phyloP scores from a whole-genome alignment of 2,113 vertebrate genomes.

The Podarcis raffonei region DNA sequence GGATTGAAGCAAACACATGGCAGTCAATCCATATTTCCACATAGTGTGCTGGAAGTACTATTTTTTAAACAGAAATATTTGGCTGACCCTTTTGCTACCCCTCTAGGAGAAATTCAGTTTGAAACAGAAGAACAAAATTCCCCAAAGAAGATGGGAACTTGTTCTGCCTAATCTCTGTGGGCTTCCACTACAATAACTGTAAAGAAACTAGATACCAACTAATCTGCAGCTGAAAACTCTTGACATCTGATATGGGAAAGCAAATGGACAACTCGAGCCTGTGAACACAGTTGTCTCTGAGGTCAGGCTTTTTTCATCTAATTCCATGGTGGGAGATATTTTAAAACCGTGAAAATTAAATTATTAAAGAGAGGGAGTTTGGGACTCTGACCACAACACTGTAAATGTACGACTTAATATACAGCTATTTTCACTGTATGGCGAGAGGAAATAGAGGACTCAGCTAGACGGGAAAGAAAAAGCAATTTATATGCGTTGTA shows the following conservation, averaged over 20 bases:
- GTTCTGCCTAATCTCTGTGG: neutral
- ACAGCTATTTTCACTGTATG: neutral
- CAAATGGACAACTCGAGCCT: neutral
- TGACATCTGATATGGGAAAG: slow-evolving; percentile 4
- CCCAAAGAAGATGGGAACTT: neutral
- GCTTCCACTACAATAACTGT: slow-evolving; percentile 21
- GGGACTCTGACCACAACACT: neutral
- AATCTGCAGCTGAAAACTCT: slow-evolving; percentile 17
- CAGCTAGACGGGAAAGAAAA: no score
- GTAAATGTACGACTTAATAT: neutral
- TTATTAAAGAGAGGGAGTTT: neutral
- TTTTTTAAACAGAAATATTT: slow-evolving; percentile 1
- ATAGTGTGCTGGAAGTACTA: neutral
- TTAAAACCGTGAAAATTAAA: neutral
- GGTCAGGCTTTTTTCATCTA: neutral
- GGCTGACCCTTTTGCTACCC: neutral
- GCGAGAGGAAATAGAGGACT: neutral
- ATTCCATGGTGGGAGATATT: neutral
- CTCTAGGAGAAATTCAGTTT: neutral
- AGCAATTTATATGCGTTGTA: no score
- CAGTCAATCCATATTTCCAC: neutral
- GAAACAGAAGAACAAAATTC: neutral
- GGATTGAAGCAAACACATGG: neutral
- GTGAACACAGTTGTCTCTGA: neutral
- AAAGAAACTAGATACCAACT: slow-evolving; percentile 20